Evolutionary conservation across 2,113 vertebrate genomes (phyloP), one percentile per base, ranked within the genome.

Genomic region (Ammospiza nelsoni): DNA sequence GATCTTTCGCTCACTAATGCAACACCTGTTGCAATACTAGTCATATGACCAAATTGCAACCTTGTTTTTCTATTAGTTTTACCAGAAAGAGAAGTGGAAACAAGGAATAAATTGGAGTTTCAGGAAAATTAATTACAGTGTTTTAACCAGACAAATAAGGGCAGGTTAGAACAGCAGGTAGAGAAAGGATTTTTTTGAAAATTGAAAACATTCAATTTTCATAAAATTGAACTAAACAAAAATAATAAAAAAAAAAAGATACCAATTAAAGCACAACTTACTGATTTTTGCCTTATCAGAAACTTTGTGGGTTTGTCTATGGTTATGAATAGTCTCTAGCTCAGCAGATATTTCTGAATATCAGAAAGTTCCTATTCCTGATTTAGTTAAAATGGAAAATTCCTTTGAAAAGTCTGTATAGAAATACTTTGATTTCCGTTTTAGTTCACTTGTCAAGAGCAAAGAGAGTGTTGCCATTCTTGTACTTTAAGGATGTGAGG

Each of bases 401-500:
- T 95, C 76, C 31, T 93, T 90, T 92, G 59, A 68, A 96, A 92
- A 92, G 3, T 9, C 65, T 66, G 15, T 81, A 63, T 85, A 87
- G 82, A 93, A 96, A 95, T 86, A 89, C 33, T 59, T 80, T 87
- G 39, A 94, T 94, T 96, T 95, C 72, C 92, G 89, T 95, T 96
- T 97, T 78, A 51, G 79, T 67, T 95, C 84, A 67, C 68, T 92
- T 96, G 90, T 97, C 95, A 97, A 97, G 91, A 90, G 75, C 76
- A 80, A 83, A 92, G 59, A 94, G 54, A 92, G 11, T 89, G 84
- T 96, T 97, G 51, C 92, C 94, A 57, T 96, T 97, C 92, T 93
- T 86, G 73, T 95, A 78, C 73, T 92, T 72, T n/a, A 61, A 84
- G 89, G 81, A 97, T 97, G 66, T 77, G 87, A 96, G 91, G 91